Conservation (phyloP, 2,888 invertebrate species). For the Sinotaia quadrata region DNA sequence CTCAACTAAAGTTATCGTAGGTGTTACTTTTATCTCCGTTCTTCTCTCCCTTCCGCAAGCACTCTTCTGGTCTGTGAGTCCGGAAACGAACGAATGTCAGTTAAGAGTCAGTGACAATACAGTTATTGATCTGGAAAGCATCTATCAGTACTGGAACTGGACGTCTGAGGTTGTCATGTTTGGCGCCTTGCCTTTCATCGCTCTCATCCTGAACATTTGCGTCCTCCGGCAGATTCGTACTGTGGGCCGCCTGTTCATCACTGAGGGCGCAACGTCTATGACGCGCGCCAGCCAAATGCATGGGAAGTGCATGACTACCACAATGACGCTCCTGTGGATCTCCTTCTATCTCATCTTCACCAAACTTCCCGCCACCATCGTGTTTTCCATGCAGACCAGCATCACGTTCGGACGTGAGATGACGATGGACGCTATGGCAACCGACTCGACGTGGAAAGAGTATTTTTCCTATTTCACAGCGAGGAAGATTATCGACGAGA, state of each 20-base stretch:
- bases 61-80: constrained; percentile 63
- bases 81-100: constrained; percentile 39
- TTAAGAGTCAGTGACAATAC: constrained; percentile 36
- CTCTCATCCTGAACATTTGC: constrained; percentile 56
- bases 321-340: constrained; percentile 59
- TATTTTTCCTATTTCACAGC: constrained; percentile 59
- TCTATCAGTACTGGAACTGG: constrained; percentile 58
- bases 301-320: constrained; percentile 44
- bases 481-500: constrained; percentile 59
- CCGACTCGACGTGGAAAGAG: constrained; percentile 58
- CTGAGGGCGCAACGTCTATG: constrained; percentile 22
- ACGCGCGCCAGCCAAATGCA: not conserved
- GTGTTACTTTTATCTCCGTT: constrained; percentile 48
- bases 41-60: constrained; percentile 61
- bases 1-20: constrained; percentile 58
- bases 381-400: constrained; percentile 52
- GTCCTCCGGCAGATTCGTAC: constrained; percentile 47
- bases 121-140: constrained; percentile 33
- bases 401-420: constrained; percentile 49
- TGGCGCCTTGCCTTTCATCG: constrained; percentile 53
- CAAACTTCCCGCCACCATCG: constrained; percentile 61
- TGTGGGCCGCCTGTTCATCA: constrained; percentile 35
- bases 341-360: constrained; percentile 66
- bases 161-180: constrained; percentile 57
- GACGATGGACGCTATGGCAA: constrained; percentile 48